These are phyloP conservation scores for Thymelicus sylvestris DNA, from an alignment of 2,888 invertebrate species.

Conservation along the genomic window DNA sequence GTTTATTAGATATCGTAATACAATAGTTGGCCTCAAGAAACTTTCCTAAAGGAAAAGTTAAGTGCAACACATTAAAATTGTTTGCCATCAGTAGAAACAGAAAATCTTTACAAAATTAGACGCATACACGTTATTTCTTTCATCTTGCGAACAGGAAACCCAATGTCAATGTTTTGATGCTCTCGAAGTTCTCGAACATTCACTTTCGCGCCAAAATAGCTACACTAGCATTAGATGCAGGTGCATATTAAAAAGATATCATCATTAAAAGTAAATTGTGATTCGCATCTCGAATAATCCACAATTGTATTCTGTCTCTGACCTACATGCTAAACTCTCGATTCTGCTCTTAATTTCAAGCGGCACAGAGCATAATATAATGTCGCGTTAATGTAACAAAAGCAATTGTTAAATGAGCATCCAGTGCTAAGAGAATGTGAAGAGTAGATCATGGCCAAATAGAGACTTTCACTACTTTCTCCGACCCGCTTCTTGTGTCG, in stretches of 20 bases:
- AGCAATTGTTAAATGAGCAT: slow-evolving; percentile 37
- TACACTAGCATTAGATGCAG: slow-evolving; percentile 21
- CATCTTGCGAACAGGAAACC: not conserved
- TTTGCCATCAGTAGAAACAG: not conserved
- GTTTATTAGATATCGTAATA: not conserved
- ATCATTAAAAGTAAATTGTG: slow-evolving; percentile 40
- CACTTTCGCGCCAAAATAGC: slow-evolving; percentile 14
- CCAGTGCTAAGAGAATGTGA: slow-evolving; percentile 62
- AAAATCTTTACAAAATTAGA: not conserved
- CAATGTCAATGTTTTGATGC: slow-evolving; percentile 14
- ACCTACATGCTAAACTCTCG: slow-evolving; percentile 27
- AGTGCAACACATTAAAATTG: not conserved
- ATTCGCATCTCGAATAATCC: slow-evolving; percentile 16
- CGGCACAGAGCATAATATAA: slow-evolving; percentile 24
- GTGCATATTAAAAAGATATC: slow-evolving; percentile 43
- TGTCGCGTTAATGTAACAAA: slow-evolving; percentile 25
- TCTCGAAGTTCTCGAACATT: slow-evolving; percentile 9
- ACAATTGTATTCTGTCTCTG: slow-evolving; percentile 12
- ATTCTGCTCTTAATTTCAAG: slow-evolving; percentile 22
- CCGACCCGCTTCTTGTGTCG: slow-evolving; percentile 68
- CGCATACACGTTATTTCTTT: not conserved
- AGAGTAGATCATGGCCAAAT: slow-evolving; percentile 76
- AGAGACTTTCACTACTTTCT: slow-evolving; percentile 79
- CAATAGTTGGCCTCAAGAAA: not conserved
- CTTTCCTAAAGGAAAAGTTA: not conserved